A percentile compares a stretch with the other conserved stretches of the same genome.
Evolutionary conservation across 1,140 invertebrate species (phyloP).

Genomic region (Bombus cullumanus): DNA sequence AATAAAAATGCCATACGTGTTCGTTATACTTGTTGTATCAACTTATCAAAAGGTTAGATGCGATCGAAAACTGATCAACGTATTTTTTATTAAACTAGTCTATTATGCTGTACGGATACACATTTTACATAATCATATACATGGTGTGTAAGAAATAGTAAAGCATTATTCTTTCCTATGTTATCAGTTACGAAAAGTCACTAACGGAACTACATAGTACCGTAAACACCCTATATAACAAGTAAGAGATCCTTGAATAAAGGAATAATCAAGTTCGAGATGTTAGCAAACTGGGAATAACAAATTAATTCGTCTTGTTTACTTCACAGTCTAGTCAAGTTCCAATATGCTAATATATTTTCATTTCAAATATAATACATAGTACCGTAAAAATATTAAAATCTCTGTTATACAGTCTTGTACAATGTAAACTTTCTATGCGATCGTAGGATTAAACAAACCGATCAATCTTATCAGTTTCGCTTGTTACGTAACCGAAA

Average conservation of each 20-base stretch:
- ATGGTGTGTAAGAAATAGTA: too few species aligned
- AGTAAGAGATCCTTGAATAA: background rate
- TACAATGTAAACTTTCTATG: background rate
- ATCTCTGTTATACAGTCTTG: background rate
- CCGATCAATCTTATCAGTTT: background rate
- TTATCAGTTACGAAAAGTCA: background rate
- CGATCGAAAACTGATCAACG: background rate
- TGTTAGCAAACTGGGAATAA: background rate
- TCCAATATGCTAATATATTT: background rate
- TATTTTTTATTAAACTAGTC: background rate
- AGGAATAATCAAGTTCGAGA: background rate
- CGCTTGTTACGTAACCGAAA: constrained; percentile 17
- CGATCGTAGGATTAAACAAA: background rate
- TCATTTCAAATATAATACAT: background rate
- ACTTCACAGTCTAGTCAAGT: background rate
- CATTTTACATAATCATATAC: background rate
- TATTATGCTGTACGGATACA: background rate
- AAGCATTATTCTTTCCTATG: too few species aligned
- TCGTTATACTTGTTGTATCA: too few species aligned
- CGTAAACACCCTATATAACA: too few species aligned
- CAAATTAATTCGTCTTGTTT: background rate
- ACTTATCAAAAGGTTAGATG: background rate
- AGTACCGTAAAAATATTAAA: background rate
- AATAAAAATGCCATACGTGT: background rate
- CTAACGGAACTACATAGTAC: background rate